phyloP scores from a whole-genome alignment of 2,113 vertebrate species.

The Anarhynchus alexandrinus region DNA sequence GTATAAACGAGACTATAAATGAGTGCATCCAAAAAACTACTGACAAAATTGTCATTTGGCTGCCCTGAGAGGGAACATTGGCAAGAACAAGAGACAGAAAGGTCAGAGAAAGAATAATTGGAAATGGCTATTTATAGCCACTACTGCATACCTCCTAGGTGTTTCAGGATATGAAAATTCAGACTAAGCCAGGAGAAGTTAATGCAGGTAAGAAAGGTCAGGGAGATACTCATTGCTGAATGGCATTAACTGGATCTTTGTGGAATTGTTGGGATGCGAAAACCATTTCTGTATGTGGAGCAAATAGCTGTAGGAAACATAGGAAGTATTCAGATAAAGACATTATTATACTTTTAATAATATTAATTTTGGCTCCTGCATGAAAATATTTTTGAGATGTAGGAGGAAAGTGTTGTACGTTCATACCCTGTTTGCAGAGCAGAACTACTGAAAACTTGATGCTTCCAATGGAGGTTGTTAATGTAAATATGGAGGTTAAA shows the following conservation, averaged over 20 bases:
- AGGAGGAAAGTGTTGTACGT: background rate
- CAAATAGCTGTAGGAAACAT: background rate
- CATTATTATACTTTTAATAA: background rate
- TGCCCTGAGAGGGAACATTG: background rate
- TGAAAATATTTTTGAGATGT: background rate
- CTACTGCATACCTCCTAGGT: background rate
- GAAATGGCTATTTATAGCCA: conserved; percentile 26
- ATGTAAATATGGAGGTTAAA: background rate
- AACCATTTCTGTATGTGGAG: background rate
- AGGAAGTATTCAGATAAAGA: background rate
- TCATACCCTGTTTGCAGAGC: background rate
- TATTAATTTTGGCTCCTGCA: background rate
- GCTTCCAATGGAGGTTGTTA: background rate
- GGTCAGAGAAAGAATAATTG: conserved; percentile 31
- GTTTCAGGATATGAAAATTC: conserved; percentile 5
- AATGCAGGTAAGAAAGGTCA: background rate
- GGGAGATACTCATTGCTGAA: background rate
- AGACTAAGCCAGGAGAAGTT: background rate
- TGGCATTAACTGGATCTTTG: background rate
- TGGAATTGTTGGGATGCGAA: background rate
- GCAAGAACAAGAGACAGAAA: background rate
- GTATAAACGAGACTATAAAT: background rate
- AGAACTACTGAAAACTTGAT: background rate
- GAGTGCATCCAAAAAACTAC: background rate
- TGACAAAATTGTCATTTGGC: background rate